Base-by-base conservation (phyloP, 2,113 vertebrate genomes). In the Tursiops truncatus region DNA sequence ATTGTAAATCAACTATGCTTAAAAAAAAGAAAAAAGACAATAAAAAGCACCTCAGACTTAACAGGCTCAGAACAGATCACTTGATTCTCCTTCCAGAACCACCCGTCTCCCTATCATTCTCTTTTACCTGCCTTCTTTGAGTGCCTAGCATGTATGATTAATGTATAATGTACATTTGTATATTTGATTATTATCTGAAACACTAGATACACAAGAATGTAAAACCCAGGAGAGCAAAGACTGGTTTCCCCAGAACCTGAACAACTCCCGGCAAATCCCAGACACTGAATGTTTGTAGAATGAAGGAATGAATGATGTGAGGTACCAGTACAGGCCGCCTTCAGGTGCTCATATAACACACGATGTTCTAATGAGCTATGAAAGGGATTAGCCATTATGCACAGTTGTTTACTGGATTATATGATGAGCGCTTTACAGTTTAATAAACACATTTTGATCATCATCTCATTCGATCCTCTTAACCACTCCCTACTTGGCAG, bases 311-410 rank as follows among this genome's bases (percentile, higher is more conserved):
- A 56, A 44, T 9, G 53, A 71, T 58, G 5, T 0, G 31, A 15
- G 5, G 28, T 1, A 5, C 50, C 26, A 0, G 18, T 1, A 1
- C 3, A 12, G 0, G 3, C 4, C 26, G 26, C n/a, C 50, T 53
- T 8, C 67, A 26, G 8, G 13, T 15, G 33, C 5, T 68, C 28
- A 14, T 1, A 23, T 25, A n/a, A 50, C 36, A 21, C 5, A 6
- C 6, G 2, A 23, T 5, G 10, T 23, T 12, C 26, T 6, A 41
- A 38, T 0, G 5, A 23, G 28, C 50, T 18, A 0, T 15, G 36
- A 87, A 38, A 33, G 12, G 6, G 33, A 25, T 10, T 28, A 80
- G 11, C 18, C 62, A 3, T 3, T 8, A 18, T 6, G 26, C 25
- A 13, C 68, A 41, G 38, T 41, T 86, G 15, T 8, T 9, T 10